Conservation (phyloP, 2,797 vertebrate genomes). For the Psittacula echo region DNA sequence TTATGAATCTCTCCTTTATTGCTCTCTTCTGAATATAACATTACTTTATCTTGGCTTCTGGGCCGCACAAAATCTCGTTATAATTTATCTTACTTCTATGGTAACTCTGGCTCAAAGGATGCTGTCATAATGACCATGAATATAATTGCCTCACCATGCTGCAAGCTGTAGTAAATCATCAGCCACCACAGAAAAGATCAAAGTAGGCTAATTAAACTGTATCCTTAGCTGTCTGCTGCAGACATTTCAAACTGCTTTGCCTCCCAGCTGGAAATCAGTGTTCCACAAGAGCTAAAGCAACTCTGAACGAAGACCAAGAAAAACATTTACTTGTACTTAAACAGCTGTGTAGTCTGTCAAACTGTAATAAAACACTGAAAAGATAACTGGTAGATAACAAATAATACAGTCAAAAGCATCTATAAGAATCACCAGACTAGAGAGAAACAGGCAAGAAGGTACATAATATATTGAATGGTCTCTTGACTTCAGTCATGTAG, state of each 20-base stretch:
- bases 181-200: constrained; percentile 63
- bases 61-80: constrained; percentile 52
- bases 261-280: constrained; percentile 66
- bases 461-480: not conserved
- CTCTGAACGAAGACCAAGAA: constrained; percentile 51
- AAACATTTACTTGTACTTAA: constrained; percentile 63
- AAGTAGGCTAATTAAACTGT: constrained; percentile 65
- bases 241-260: constrained; percentile 62
- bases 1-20: constrained; percentile 26
- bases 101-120: constrained; percentile 51
- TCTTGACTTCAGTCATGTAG: not conserved
- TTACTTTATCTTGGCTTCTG: constrained; percentile 54
- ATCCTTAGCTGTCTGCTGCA: constrained; percentile 62
- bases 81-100: constrained; percentile 49
- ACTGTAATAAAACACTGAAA: constrained; percentile 34
- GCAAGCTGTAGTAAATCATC: constrained; percentile 66
- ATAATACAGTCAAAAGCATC: not conserved
- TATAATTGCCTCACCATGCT: constrained; percentile 60
- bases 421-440: not conserved
- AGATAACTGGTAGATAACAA: not conserved
- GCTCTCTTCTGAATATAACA: constrained; percentile 11
- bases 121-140: constrained; percentile 63
- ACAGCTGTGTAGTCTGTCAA: constrained; percentile 45
- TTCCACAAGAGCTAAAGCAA: constrained; percentile 55
- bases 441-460: not conserved